Base-by-base conservation (phyloP, 2,797 vertebrate genomes). In the Zenarchopterus dispar region DNA sequence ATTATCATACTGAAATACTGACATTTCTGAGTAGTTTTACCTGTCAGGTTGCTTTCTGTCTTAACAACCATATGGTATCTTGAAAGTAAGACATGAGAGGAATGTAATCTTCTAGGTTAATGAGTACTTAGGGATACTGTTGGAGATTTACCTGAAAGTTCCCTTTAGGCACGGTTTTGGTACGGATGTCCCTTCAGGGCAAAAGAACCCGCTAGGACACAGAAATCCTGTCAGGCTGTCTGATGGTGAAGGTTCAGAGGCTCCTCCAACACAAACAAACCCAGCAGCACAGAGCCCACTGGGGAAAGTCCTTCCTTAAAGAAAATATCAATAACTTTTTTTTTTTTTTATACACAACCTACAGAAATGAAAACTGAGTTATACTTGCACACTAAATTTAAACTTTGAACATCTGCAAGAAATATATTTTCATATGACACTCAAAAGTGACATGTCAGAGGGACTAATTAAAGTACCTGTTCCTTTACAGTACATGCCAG, bases 171-270 rank as follows among this genome's bases (percentile, higher is more conserved):
- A 95, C 9, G 88, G 78, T 6, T 60, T 44, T 41, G 92, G 93
- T 49, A 65, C 54, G 31, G 83, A 70, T 11, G 89, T 93, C 36
- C 91, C 93, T 0, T 15, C 6, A 0, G 88, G 86, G 69, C 95
- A 96, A 81, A 87, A 94, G 80, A 88, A 95, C 1, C 93, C 95
- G 51, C 1, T 1, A 4, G 92, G 94, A 8, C 89, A 95, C 2
- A 15, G 23, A 18, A 73, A 88, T 60, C 92, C 90, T 2, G 75
- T 61, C 46, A 85, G 67, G 42, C 73, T 80, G 55, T 91, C 78
- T 18, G 73, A 84, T 73, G 84, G 90, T 65, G 85, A 88, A 11
- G 93, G 70, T 52, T 76, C 56, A 52, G 70, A 70, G 15, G 89
- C 89, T 45, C 87, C 89, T 2, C 78, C 70, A 33, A 85, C 70